Evolutionary conservation across 2,888 invertebrate species (phyloP), one percentile per base, ranked within the genome.

Genomic region (Odontocerum albicorne): DNA sequence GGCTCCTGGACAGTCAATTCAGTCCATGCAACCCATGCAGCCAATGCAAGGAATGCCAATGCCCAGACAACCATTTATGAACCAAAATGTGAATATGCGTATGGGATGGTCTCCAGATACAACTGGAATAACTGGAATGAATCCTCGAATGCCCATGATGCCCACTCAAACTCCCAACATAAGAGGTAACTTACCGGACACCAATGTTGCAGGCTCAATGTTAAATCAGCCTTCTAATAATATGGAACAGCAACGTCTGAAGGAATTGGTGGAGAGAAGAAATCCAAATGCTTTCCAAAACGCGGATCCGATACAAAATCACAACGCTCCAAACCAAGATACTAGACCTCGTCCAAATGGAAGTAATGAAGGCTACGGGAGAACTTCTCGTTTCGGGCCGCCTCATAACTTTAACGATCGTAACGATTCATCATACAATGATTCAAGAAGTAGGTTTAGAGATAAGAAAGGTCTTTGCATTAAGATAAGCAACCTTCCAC

Each of bases 401-500:
- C 22, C 20, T 8, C 15, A 40, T 2, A 43, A 47, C 21, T 49
- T 15, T 32, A 38, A 49, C 7, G 36, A 64, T 4, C 49, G 38
- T 6, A 21, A 38, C 16, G 43, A 44, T n/a, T 16, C 35, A 65
- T 67, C 2, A 57, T 63, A 7, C 32, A 60, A 61, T 13, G 60
- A 59, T 1, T 12, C 60, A 2, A 59, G 60, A 13, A 59, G 56
- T 44, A 38, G 36, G n/a, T 50, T 50, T 10, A 39, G 35, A 4
- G 33, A 21, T 15, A 13, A 60, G 65, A 64, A 63, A 51, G 72
- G 74, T 7, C 68, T 73, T 43, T 89, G 90, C 67, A 81, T 94
- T 2, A 87, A 88, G 64, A 76, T 92, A 3, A 78, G 82, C 19
- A 86, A 87, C 63, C 80, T 95, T 67, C 88, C 91, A 3, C 79